A percentile compares a stretch with the other conserved stretches of the same genome.
phyloP scores from a whole-genome alignment of 1,140 invertebrate genomes.

The Drosophila equinoxialis region DNA sequence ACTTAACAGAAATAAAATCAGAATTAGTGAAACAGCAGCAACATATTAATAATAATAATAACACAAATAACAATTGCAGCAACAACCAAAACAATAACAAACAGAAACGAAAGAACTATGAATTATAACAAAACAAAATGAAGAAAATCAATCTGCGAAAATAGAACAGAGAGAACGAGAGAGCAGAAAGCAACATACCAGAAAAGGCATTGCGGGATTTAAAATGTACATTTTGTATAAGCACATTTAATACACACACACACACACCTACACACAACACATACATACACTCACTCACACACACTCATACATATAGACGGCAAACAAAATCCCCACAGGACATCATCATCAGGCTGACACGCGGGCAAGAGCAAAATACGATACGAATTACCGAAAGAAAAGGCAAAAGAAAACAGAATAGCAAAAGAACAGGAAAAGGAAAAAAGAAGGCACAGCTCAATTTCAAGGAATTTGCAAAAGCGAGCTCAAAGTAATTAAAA shows the following conservation, averaged over 20 bases:
- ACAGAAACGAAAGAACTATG: slow-evolving; percentile 29
- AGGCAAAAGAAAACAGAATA: not conserved
- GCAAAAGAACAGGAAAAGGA: not conserved
- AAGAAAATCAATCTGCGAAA: slow-evolving; percentile 18
- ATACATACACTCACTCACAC: not conserved
- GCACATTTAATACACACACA: slow-evolving; percentile 42
- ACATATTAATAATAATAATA: slow-evolving; percentile 6
- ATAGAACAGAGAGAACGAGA: slow-evolving; percentile 21
- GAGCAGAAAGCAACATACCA: slow-evolving; percentile 45
- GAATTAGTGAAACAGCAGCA: slow-evolving; percentile 4
- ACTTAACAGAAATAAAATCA: slow-evolving; percentile 44
- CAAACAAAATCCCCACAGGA: slow-evolving; percentile 52
- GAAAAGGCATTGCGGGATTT: slow-evolving; percentile 55
- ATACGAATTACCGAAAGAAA: not conserved
- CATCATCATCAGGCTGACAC: slow-evolving; percentile 24
- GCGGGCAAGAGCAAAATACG: slow-evolving; percentile 18
- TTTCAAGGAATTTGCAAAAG: slow-evolving; percentile 65
- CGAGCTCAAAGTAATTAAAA: slow-evolving; percentile 61
- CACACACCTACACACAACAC: not conserved
- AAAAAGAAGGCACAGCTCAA: slow-evolving; percentile 52
- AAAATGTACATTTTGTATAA: slow-evolving; percentile 57
- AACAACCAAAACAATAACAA: slow-evolving; percentile 33
- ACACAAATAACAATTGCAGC: slow-evolving; percentile 23
- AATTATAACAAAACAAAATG: slow-evolving; percentile 19
- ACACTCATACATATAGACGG: not conserved